Base-by-base conservation (phyloP, 2,888 invertebrate species). In the Phalangium opilio region DNA sequence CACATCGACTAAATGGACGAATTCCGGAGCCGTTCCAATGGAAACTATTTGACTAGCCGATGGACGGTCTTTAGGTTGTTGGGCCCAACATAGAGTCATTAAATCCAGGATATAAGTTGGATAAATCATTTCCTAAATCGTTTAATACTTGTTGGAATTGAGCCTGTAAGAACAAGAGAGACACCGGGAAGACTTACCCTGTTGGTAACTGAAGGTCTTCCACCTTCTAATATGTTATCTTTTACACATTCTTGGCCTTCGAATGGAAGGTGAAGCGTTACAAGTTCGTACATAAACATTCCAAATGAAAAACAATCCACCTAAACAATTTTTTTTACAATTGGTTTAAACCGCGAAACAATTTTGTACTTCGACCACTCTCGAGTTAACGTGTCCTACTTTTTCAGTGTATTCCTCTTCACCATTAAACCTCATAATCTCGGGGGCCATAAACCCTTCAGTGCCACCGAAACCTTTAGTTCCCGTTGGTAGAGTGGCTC, bases 271-370 rank as follows among this genome's bases (percentile, higher is more conserved):
- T 68, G 64, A 41, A 95, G 72, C 0, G 91, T 89, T 44, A 96
- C 69, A 55, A 96, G 74, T 68, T 98, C 96, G 67, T 95, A 98
- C 57, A 96, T 73, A 63, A 96, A 83, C 95, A 98, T 96, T 15
- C 95, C 96, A 70, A 91, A 96, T 0, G 96, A 96, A 68, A 96
- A 98, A 57, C 93, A 91, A 64, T 98, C 96, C 49, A 95, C 93
- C 81, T 82, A 63, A 2, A 60, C n/a, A n/a, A n/a, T n/a, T n/a
- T n/a, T n/a, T n/a, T n/a, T n/a, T n/a, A n/a, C n/a, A n/a, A n/a
- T n/a, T n/a, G n/a, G n/a, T n/a, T n/a, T n/a, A n/a, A n/a, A n/a
- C n/a, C n/a, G n/a, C n/a, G n/a, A n/a, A n/a, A n/a, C n/a, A n/a
- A n/a, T n/a, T n/a, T n/a, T n/a, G n/a, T n/a, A n/a, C n/a, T n/a